Evolutionary conservation across 2,888 invertebrate species (phyloP), one percentile per base, ranked within the genome.

Genomic region (Odontomyia ornata): DNA sequence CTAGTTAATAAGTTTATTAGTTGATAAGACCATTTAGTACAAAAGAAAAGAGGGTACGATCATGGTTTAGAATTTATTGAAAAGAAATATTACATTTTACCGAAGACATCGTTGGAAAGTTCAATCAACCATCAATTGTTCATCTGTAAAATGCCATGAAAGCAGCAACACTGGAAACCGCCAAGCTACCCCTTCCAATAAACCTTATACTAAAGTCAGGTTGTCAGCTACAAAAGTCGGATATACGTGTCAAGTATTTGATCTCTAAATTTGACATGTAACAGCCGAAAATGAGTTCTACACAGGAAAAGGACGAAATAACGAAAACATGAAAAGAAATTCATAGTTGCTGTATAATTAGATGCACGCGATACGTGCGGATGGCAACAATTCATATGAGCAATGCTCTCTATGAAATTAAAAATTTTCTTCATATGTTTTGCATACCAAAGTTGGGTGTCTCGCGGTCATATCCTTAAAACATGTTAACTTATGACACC

Each of bases 191-290:
- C 65, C 65, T 65, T 36, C 18, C 25, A 30, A 5, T 25, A 11
- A 64, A 64, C 21, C 36, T 18, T 65, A 18, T 18, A n/a, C 28
- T 11, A 4, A 36, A 36, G 65, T 36, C 65, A 65, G 36, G 36
- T 65, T 65, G 65, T 65, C 36, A 65, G 65, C 65, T 36, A 65
- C 57, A 73, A 23, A 73, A 73, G 78, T 78, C 76, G 78, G 76
- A 78, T 73, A 57, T 76, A 76, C 76, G 76, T 78, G 78, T 78
- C 78, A 78, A 73, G 56, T 36, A 62, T 75, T 73, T 77, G 73
- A 73, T 73, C 73, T 73, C 73, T 73, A 73, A 73, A 73, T 73
- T 73, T 73, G 73, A 73, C 73, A 57, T 60, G 25, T 60, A 1
- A 25, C 60, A 60, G 60, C 25, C 21, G 7, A 60, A 60, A 23